Percentiles rank a stretch among this genome's conserved stretches.
phyloP scores from a whole-genome alignment of 2,888 invertebrate species.

The Dolichopus griseipennis region DNA sequence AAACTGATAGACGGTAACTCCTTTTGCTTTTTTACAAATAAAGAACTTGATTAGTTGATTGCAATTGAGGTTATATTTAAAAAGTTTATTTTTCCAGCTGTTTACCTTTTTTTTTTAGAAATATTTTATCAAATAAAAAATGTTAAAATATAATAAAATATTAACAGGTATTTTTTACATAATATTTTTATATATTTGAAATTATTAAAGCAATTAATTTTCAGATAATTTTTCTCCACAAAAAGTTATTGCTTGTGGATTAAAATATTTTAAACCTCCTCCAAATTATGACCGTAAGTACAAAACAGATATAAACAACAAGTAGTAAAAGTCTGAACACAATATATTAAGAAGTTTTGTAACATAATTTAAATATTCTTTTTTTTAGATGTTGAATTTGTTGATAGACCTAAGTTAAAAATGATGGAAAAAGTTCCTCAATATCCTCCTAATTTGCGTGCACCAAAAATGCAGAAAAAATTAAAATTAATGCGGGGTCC shows the following conservation, averaged over 20 bases:
- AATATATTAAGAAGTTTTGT: slow-evolving; percentile 6
- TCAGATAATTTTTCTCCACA: slow-evolving; percentile 8
- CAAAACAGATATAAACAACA: too few relatives aligned
- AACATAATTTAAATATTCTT: slow-evolving; percentile 7
- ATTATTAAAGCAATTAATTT: not conserved
- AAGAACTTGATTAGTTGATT: too few relatives aligned
- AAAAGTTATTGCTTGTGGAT: slow-evolving; percentile 42
- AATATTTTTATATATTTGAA: slow-evolving; percentile 12
- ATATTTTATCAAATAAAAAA: not conserved
- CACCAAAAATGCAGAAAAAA: slow-evolving; percentile 78
- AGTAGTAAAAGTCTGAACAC: not conserved
- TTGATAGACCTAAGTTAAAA: slow-evolving; percentile 61
- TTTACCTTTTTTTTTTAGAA: too few relatives aligned
- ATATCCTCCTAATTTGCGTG: slow-evolving; percentile 55
- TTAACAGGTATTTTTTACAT: slow-evolving; percentile 13
- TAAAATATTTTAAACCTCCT: slow-evolving; percentile 63
- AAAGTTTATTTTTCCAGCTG: too few relatives aligned
- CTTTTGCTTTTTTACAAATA: too few relatives aligned
- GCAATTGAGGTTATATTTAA: too few relatives aligned
- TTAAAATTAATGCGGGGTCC: slow-evolving; percentile 84
- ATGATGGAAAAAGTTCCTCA: slow-evolving; percentile 65
- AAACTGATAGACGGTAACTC: too few relatives aligned
- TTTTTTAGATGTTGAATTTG: slow-evolving; percentile 57
- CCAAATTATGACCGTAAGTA: slow-evolving; percentile 57
- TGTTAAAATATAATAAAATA: slow-evolving; percentile 2